These are phyloP conservation scores for Drosophila chauvacae DNA, from an alignment of 1,140 invertebrate species.

Conservation along the genomic window DNA sequence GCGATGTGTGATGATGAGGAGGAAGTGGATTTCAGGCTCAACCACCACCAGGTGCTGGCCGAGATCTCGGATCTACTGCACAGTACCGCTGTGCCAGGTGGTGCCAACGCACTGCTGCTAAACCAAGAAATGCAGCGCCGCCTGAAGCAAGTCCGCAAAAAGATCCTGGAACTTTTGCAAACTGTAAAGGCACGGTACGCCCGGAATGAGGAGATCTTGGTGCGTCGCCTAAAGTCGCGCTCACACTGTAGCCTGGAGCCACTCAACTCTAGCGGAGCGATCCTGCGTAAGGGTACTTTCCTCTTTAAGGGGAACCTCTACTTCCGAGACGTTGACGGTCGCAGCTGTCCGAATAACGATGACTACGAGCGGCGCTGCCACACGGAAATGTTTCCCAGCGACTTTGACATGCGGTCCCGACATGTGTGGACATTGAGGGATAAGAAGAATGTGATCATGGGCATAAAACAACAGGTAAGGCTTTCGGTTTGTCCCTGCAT, in stretches of 20 bases:
- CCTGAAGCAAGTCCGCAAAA: conserved; percentile 36
- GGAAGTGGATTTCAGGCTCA: conserved; percentile 3
- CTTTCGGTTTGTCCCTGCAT: neutral
- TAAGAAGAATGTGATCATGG: conserved; percentile 70
- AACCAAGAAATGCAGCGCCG: conserved; percentile 63
- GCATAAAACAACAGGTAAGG: conserved; percentile 76
- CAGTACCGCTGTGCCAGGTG: conserved; percentile 3
- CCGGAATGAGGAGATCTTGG: conserved; percentile 60
- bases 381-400: conserved; percentile 79
- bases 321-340: conserved; percentile 71
- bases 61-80: conserved; percentile 44
- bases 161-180: conserved; percentile 43
- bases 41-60: conserved; percentile 35
- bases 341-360: conserved; percentile 76
- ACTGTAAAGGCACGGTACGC: conserved; percentile 49
- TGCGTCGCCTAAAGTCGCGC: conserved; percentile 46
- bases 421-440: conserved; percentile 72
- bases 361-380: conserved; percentile 68
- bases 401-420: conserved; percentile 65
- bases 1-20: conserved; percentile 43
- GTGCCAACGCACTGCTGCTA: conserved; percentile 42
- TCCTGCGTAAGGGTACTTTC: conserved; percentile 69
- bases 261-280: conserved; percentile 42
- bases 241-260: neutral
- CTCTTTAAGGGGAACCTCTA: conserved; percentile 76